phyloP scores from a whole-genome alignment of 2,113 vertebrate genomes.

The Chascanopsetta lugubris region DNA sequence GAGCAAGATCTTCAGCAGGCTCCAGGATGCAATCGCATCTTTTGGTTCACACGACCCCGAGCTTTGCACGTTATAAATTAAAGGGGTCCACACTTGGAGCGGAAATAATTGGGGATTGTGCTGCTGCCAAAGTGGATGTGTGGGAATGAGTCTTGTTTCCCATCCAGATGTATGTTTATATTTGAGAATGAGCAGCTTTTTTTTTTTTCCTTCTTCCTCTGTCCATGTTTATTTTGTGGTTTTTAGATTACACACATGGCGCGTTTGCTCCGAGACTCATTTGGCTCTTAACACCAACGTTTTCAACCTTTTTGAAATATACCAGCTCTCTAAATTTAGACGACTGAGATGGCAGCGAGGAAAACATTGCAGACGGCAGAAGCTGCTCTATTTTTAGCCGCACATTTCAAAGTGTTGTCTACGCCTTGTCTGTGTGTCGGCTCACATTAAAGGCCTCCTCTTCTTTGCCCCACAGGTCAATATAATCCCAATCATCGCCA shows the following conservation, averaged over 20 bases:
- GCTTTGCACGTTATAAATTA: conserved; percentile 1
- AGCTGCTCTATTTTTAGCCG: conserved; percentile 25
- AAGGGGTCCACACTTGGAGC: conserved; percentile 5
- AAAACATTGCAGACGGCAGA: conserved; percentile 1
- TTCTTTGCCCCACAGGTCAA: conserved; percentile 85
- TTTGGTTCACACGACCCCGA: conserved; percentile 41
- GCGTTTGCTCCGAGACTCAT: not conserved
- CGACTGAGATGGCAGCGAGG: not conserved
- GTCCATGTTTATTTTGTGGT: not conserved
- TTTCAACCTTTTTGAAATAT: conserved; percentile 2
- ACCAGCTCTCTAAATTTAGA: conserved; percentile 11
- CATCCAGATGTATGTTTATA: conserved; percentile 5
- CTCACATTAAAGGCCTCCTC: not conserved
- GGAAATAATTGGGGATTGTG: conserved; percentile 30
- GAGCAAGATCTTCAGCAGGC: conserved; percentile 17
- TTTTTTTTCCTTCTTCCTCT: conserved; percentile 6
- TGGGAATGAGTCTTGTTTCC: conserved; percentile 37
- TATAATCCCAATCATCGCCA: conserved; percentile 97
- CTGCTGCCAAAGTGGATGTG: conserved; percentile 34
- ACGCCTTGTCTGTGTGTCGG: conserved; percentile 5
- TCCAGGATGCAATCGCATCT: conserved; percentile 3
- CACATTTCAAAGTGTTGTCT: conserved; percentile 2
- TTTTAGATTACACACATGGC: not conserved
- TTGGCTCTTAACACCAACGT: not conserved
- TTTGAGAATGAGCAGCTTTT: conserved; percentile 16